Percentiles rank a stretch among this genome's conserved stretches.
Evolutionary conservation across 2,113 vertebrate species (phyloP).

Genomic region (Sprattus sprattus): DNA sequence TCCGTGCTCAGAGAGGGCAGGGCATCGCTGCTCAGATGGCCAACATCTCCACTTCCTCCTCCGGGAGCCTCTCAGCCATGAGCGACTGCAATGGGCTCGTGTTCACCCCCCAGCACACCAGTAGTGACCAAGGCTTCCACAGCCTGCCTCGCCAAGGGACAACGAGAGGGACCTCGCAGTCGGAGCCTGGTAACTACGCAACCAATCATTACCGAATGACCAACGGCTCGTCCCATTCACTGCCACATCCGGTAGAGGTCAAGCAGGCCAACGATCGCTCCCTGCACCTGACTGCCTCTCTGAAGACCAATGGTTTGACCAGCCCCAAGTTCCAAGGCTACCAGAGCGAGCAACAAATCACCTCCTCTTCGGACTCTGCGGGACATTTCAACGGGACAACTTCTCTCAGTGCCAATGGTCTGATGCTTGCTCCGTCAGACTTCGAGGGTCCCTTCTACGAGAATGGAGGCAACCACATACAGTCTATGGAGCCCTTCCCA

Average conservation of each 20-base stretch:
- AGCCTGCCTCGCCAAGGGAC: constrained; percentile 74
- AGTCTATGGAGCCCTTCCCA: constrained; percentile 55
- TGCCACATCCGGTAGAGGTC: constrained; percentile 60
- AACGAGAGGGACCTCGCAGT: constrained; percentile 48
- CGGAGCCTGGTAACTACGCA: constrained; percentile 58
- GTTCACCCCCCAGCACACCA: constrained; percentile 59
- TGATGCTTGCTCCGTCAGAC: constrained; percentile 26
- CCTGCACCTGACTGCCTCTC: constrained; percentile 53
- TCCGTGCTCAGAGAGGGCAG: constrained; percentile 85
- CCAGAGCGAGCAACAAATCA: constrained; percentile 48
- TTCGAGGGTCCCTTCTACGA: constrained; percentile 51
- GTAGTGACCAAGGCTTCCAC: constrained; percentile 68
- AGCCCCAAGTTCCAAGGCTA: constrained; percentile 69
- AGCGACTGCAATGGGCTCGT: constrained; percentile 69
- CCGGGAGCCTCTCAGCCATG: constrained; percentile 78
- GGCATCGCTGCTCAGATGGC: constrained; percentile 88
- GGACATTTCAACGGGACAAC: constrained; percentile 70
- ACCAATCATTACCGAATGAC: constrained; percentile 62
- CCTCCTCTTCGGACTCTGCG: constrained; percentile 59
- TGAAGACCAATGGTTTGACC: constrained; percentile 32
- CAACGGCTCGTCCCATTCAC: constrained; percentile 55
- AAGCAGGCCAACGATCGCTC: constrained; percentile 58
- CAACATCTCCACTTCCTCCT: constrained; percentile 76
- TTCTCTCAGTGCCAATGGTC: constrained; percentile 65
- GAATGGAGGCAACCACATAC: constrained; percentile 44